Base-by-base conservation (phyloP, 2,797 vertebrate species). In the Melanotaenia parkinsoni region DNA sequence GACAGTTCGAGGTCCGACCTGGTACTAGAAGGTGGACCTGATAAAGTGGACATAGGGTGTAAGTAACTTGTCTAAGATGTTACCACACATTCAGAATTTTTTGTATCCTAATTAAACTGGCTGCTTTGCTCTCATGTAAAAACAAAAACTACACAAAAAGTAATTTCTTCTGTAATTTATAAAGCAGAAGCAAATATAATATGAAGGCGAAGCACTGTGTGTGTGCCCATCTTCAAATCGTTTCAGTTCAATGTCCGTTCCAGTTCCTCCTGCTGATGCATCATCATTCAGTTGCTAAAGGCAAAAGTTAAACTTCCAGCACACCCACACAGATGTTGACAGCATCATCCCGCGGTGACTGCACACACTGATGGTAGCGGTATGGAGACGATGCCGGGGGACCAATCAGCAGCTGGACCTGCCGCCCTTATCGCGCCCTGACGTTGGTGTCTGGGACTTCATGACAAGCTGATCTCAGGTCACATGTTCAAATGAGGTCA, bases 311-410 rank as follows among this genome's bases (percentile, higher is more conserved):
- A 47, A 43, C 53, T 45, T 18, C 37, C 63, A 63, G 61, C 50
- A 26, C 63, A 35, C 56, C 20, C 60, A 50, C 61, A 35, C 59
- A 57, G 54, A 70, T 13, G 0, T 57, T 58, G 40, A 12, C 37
- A 70, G 28, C 9, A 33, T 38, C 75, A 68, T 5, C 37, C 37
- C 37, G 9, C 37, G 8, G 11, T 38, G 37, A 40, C 50, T 54
- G 32, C 40, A n/a, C 12, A 18, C 10, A 56, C 72, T 72, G 82
- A 84, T 20, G 1, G 26, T 20, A 66, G 58, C 74, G 64, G 2
- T 76, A 70, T 74, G 87, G 63, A 64, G 63, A 77, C 35, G 14
- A 24, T 30, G 74, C 70, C 76, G 7, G n/a, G 61, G 79, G 77
- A 83, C 74, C 75, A 77, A 85, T 88, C 77, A 73, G 70, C 64